These are phyloP conservation scores for Xanthorhoe spadicearia DNA, from an alignment of 2,888 invertebrate genomes.

Conservation along the genomic window DNA sequence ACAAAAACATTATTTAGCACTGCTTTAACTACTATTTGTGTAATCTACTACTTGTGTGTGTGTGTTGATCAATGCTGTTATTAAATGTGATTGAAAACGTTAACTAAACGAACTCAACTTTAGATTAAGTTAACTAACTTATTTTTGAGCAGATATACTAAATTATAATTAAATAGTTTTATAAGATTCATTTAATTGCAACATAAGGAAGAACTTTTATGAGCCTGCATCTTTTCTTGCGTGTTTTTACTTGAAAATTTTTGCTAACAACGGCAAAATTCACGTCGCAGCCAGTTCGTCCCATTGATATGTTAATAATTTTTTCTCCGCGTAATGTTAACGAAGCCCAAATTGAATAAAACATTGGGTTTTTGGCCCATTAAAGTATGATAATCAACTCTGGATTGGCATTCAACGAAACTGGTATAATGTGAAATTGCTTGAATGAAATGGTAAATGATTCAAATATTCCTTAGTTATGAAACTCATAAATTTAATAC, in stretches of 20 bases:
- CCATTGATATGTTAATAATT: constrained; percentile 2
- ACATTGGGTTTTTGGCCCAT: constrained; percentile 2
- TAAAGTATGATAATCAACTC: constrained; percentile 12
- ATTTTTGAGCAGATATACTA: too few relatives aligned
- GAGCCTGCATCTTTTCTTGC: not conserved
- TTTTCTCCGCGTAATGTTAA: constrained; percentile 8
- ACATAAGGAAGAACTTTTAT: not conserved
- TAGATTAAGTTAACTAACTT: too few relatives aligned
- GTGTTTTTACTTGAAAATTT: not conserved
- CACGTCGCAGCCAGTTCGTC: not conserved
- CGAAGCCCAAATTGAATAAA: constrained; percentile 15
- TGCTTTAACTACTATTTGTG: too few relatives aligned
- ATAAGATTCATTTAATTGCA: too few relatives aligned
- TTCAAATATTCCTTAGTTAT: constrained; percentile 18
- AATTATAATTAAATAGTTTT: too few relatives aligned
- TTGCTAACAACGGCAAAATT: not conserved
- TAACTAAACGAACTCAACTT: too few relatives aligned
- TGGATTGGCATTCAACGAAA: constrained; percentile 3
- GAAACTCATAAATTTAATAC: constrained; percentile 23
- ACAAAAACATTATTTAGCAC: too few relatives aligned
- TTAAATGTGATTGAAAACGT: too few relatives aligned
- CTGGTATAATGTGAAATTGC: constrained; percentile 1
- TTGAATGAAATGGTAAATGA: constrained; percentile 25
- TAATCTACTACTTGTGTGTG: too few relatives aligned
- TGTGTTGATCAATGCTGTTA: too few relatives aligned